These are phyloP conservation scores for Leptinotarsa texana DNA, from an alignment of 1,140 invertebrate species.

Conservation along the genomic window DNA sequence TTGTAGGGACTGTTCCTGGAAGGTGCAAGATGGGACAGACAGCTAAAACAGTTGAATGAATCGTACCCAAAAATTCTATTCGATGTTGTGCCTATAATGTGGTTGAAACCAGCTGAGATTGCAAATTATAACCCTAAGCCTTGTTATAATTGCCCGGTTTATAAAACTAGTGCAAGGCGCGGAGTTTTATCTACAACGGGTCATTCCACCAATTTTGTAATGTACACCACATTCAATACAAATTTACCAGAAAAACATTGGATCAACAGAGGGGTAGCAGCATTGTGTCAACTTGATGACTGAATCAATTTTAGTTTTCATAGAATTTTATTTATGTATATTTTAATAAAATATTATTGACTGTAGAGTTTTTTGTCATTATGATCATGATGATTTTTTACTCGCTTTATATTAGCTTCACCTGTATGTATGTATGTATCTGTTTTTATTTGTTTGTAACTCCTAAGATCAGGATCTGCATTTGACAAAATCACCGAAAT, in stretches of 20 bases:
- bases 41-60: conserved; percentile 67
- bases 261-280: conserved; percentile 85
- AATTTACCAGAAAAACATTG: conserved; percentile 74
- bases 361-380: too few species aligned
- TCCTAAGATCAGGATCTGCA: too few species aligned
- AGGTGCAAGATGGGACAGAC: conserved; percentile 83
- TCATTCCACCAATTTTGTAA: conserved; percentile 86
- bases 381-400: too few species aligned
- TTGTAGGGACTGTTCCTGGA: conserved; percentile 80
- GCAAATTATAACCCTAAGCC: conserved; percentile 58
- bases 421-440: too few species aligned
- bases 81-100: conserved; percentile 77
- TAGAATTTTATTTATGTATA: too few species aligned
- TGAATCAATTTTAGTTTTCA: conserved; percentile 44
- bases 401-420: too few species aligned
- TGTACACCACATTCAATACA: too few species aligned
- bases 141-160: conserved; percentile 80
- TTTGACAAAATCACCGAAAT: too few species aligned
- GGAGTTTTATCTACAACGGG: conserved; percentile 80
- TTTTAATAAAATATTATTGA: too few species aligned
- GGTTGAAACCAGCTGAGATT: conserved; percentile 71
- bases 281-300: conserved; percentile 75
- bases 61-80: conserved; percentile 77
- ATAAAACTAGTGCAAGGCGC: conserved; percentile 83
- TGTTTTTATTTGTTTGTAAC: too few species aligned